Evolutionary conservation across 2,797 vertebrate species (phyloP), one percentile per base, ranked within the genome.

Genomic region (Sandelia bainsii): DNA sequence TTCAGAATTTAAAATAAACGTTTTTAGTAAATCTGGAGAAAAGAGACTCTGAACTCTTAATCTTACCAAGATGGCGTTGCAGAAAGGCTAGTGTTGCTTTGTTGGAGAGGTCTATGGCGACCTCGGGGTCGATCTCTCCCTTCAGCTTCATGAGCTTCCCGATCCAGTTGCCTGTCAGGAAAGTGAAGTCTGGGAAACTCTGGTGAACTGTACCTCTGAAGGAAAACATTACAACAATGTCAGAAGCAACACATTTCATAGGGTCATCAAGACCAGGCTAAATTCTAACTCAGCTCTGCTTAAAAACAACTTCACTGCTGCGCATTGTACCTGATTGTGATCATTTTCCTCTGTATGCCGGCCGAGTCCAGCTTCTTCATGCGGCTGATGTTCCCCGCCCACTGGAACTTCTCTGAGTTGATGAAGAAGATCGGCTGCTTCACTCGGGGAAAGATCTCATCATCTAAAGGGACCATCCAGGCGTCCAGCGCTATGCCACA

Each of bases 111-210:
- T 96, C 93, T 42, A 99, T 93, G 46, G 95, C 97, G 45, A 96
- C 44, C 19, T 93, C 84, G 3, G 98, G 96, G 91, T 99, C 94
- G n/a, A 97, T 94, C 61, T 96, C 93, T 82, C 98, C 97, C 88
- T 96, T 97, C 44, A 98, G 89, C 54, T 94, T 93, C 86, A 98
- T 91, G 59, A 96, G 74, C 77, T 91, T 95, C 62, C 96, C 98
- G 39, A 97, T 82, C 69, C 96, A 91, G 79, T 93, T 94, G 11
- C 96, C 92, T 0, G 95, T 96, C 54, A 95, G 90, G 89, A 99
- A 99, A 59, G 98, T 98, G 78, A 99, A 97, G 89, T 99, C 98
- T 19, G 94, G 96, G 89, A 99, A 99, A 80, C 97, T 99, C 91
- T 98, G 97, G 87, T 99, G 98, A 25, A 99, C 96, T 0, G 97